Evolutionary conservation across 53 echinoderm and acorn worm genomes (phyloP), one percentile per base, ranked within the genome.

Genomic region (Echinometra lucunter): DNA sequence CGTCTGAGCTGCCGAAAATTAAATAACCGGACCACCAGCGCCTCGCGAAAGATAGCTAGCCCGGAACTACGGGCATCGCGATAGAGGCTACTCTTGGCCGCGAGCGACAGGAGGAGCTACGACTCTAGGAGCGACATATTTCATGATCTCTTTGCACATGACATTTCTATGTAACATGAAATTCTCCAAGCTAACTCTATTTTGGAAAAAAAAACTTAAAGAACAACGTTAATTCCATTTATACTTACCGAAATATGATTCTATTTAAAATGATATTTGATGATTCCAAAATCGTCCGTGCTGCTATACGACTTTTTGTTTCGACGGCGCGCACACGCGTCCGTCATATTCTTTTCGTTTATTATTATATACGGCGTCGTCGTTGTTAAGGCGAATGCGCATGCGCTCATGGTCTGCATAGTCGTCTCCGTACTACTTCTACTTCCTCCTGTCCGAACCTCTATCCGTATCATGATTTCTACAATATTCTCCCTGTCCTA

Each of bases 321-420:
- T 35, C 37, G 3, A 82, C n/a, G 88, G 56, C 88, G 88, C 25
- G 58, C 82, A 42, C 82, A 85, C 94, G 94, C 87, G 94, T 66
- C 58, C 94, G 87, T 60, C 83, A 72, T 69, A 70, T 44, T 30
- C 57, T 6, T 45, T 45, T 35, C 72, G 42, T 70, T 32, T 94
- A 83, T 58, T 44, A 37, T 37, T 15, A 19, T 40, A 38, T 19
- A 78, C 94, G 58, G 87, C 85, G 66, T 82, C 94, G 94, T 38
- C 94, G 94, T 94, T 94, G 94, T 94, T 66, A 94, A 87, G 94
- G 94, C 38, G 56, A 21, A 6, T 94, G 94, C 83, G 45, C 94
- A 94, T 5, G 94, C 83, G 87, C 94, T 44, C 3, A 60, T 55
- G 28, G 45, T 53, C 53, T 53, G 53, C 53, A 53, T n/a, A n/a